Percentiles rank a stretch among this genome's conserved stretches.
Conservation (phyloP, 1,140 invertebrate genomes). For the Panonychus citri region DNA sequence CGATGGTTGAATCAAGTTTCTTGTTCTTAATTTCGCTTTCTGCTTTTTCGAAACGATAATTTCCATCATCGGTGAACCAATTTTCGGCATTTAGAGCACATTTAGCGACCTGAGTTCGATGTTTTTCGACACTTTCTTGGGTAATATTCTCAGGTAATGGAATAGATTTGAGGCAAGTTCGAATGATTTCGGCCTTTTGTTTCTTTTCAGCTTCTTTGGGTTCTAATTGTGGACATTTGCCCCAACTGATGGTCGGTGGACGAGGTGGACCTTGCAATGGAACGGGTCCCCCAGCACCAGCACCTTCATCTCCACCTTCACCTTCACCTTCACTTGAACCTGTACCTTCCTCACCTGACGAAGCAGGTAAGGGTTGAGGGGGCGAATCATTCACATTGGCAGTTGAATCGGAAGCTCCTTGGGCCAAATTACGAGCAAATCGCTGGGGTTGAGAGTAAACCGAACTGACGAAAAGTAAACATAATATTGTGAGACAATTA, state of each 20-base stretch:
- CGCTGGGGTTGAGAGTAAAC: no score
- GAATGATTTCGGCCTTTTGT: conserved; percentile 4
- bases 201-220: conserved; percentile 6
- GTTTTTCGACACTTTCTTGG: conserved; percentile 3
- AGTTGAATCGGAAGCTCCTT: no score
- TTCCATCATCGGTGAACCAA: conserved; percentile 15
- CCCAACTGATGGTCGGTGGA: conserved; percentile 5
- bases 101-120: conserved; percentile 2
- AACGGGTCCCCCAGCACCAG: no score
- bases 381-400: no score
- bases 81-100: conserved; percentile 7
- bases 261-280: no score
- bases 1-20: conserved; percentile 6
- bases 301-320: no score
- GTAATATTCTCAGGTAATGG: conserved; percentile 4
- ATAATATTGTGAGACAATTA: no score
- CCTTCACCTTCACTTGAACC: no score
- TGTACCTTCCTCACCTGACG: no score
- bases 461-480: no score
- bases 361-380: no score
- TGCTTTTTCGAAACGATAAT: conserved; percentile 15
- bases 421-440: no score
- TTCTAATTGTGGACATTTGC: conserved; percentile 8
- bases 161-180: background rate
- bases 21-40: conserved; percentile 15